Percentiles rank a stretch among this genome's conserved stretches.
phyloP scores from a whole-genome alignment of 2,797 vertebrate genomes.

The Holocentrus rufus region DNA sequence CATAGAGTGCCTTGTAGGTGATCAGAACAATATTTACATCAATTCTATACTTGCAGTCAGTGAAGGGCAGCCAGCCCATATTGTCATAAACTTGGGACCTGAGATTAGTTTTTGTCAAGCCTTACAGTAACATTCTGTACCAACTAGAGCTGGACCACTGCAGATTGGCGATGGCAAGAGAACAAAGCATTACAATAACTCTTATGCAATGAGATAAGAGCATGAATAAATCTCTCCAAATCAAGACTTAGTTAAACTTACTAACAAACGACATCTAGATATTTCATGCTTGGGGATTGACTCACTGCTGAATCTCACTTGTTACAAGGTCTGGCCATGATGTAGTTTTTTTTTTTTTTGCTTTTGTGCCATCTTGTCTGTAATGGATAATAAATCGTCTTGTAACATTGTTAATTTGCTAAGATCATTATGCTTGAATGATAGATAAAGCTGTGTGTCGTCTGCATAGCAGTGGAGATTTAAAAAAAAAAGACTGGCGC shows the following conservation, averaged over 20 bases:
- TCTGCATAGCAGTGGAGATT: slow-evolving; percentile 18
- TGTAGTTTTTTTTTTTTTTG: background rate
- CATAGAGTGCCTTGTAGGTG: background rate
- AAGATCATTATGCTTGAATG: background rate
- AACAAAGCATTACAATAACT: too few species aligned
- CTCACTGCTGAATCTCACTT: background rate
- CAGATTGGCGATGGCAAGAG: too few species aligned
- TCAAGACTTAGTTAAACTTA: background rate
- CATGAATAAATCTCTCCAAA: too few species aligned
- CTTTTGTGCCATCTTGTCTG: background rate
- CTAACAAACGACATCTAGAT: background rate
- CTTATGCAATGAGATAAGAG: too few species aligned
- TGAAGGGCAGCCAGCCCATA: background rate
- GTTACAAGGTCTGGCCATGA: background rate
- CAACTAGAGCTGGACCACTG: too few species aligned
- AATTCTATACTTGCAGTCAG: background rate
- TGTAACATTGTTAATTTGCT: background rate
- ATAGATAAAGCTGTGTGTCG: slow-evolving; percentile 21
- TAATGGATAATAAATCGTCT: background rate
- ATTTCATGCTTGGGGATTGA: background rate
- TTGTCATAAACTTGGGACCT: too few species aligned
- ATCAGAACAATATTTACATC: background rate
- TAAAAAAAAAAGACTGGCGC: background rate
- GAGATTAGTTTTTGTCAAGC: too few species aligned
- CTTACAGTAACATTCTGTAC: too few species aligned